Evolutionary conservation across 1,140 invertebrate genomes (phyloP), one percentile per base, ranked within the genome.

Genomic region (Euschistus heros): DNA sequence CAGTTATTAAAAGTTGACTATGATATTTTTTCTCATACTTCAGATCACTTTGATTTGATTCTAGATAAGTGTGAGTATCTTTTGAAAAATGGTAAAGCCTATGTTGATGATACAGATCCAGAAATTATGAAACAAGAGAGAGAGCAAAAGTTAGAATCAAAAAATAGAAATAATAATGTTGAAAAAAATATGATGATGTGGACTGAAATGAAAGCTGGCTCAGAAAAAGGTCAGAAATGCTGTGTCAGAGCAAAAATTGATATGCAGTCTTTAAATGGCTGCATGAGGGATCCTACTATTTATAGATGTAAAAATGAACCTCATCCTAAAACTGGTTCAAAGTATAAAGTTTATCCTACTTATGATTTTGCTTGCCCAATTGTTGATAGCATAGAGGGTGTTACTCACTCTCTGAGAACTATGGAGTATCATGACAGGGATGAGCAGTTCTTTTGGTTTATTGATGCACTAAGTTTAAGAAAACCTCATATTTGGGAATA

Each of bases 301-400:
- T 99, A 98, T 75, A 81, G 97, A n/a, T 99, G 96, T 77, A 99
- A 99, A 76, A 84, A 85, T 67, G 94, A 98, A 76, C 77, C 83
- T 13, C 97, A 99, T 83, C 89, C 95, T 2, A 79, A 88, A 37
- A 98, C 95, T 52, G 94, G 93, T 63, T 84, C 80, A 26, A 94
- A 97, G 80, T 99, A 98, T 78, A 98, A 94, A 72, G 95, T 97
- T 4, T 99, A 99, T 79, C 97, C 97, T 27, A 99, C 97, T 0
- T 99, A 99, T 73, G 97, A 99, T 79, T 99, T 99, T 81, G 95
- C 97, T 1, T 99, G 97, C 77, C 97, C 97, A 4, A 97, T 99
- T 73, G 96, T 99, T 3, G 97, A 99, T 77, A 88, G 92, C 59
- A 81, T 98, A 57, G 97, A 99, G 80, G 89, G 88, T 65, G 94